A percentile compares a stretch with the other conserved stretches of the same genome.
These are phyloP conservation scores for Synanthedon formicaeformis DNA, from an alignment of 2,888 invertebrate genomes.

Conservation along the genomic window DNA sequence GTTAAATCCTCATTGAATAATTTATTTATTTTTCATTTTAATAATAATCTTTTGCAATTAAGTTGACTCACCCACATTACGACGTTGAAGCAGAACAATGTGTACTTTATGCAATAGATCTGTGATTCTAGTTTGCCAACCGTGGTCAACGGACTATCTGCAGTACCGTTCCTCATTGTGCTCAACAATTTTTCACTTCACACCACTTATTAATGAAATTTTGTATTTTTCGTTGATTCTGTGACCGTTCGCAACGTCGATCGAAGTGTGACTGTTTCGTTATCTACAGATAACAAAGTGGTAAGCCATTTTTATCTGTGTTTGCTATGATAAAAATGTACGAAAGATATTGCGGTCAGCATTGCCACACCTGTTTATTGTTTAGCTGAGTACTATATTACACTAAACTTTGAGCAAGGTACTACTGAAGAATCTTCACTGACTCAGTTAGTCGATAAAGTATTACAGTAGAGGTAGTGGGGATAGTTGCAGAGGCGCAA, in stretches of 20 bases:
- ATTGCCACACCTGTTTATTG: conserved; percentile 55
- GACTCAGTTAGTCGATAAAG: too few species aligned
- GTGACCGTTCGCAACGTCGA: conserved; percentile 33
- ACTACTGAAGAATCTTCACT: too few species aligned
- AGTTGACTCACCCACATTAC: conserved; percentile 78
- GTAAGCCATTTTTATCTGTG: conserved; percentile 53
- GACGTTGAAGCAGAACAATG: conserved; percentile 83
- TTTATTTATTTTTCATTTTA: too few species aligned
- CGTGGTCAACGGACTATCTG: conserved; percentile 60
- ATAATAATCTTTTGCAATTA: background rate
- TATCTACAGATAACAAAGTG: conserved; percentile 45
- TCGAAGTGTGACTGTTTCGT: conserved; percentile 39
- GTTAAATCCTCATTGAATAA: too few species aligned
- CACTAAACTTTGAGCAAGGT: background rate
- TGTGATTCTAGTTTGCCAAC: conserved; percentile 77
- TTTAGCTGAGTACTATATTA: background rate
- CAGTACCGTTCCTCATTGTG: conserved; percentile 69
- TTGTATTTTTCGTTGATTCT: conserved; percentile 13
- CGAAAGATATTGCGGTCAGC: conserved; percentile 39
- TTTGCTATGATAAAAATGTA: conserved; percentile 56
- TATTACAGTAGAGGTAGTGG: too few species aligned
- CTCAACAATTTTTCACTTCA: conserved; percentile 25
- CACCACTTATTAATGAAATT: conserved; percentile 4
- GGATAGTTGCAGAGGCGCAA: too few species aligned
- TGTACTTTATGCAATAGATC: conserved; percentile 85